A percentile compares a stretch with the other conserved stretches of the same genome.
These are phyloP conservation scores for Dolomedes plantarius DNA, from an alignment of 2,888 invertebrate species.

Conservation along the genomic window DNA sequence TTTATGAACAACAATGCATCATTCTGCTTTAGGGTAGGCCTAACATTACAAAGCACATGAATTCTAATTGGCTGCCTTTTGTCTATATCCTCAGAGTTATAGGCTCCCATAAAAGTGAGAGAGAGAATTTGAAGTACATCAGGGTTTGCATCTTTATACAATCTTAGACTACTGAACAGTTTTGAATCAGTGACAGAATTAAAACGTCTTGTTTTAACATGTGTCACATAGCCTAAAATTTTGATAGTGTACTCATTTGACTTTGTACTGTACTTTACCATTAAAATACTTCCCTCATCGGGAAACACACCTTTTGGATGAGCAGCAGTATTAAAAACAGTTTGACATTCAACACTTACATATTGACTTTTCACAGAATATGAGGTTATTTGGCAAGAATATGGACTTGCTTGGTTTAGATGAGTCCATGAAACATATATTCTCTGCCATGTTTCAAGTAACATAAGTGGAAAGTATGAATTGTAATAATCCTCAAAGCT, in stretches of 20 bases:
- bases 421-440: constrained; percentile 64
- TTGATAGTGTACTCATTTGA: constrained; percentile 42
- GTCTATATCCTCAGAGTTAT: constrained; percentile 49
- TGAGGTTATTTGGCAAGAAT: constrained; percentile 37
- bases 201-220: constrained; percentile 24
- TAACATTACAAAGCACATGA: constrained; percentile 47
- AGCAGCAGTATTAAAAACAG: constrained; percentile 32
- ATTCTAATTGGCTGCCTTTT: constrained; percentile 30
- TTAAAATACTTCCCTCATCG: constrained; percentile 52
- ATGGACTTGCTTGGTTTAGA: constrained; percentile 24
- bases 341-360: constrained; percentile 43
- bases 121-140: constrained; percentile 32
- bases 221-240: constrained; percentile 48
- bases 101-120: constrained; percentile 44
- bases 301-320: constrained; percentile 31
- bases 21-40: constrained; percentile 48
- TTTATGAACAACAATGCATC: constrained; percentile 45
- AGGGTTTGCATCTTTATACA: not conserved
- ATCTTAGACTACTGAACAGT: not conserved
- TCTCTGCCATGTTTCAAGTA: constrained; percentile 64
- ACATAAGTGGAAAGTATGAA: constrained; percentile 51
- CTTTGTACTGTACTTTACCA: constrained; percentile 49
- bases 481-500: constrained; percentile 58
- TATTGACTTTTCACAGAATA: constrained; percentile 24
- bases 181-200: constrained; percentile 14